Conservation (phyloP, 2,888 invertebrate species). For the Chrysolina oricalcia region DNA sequence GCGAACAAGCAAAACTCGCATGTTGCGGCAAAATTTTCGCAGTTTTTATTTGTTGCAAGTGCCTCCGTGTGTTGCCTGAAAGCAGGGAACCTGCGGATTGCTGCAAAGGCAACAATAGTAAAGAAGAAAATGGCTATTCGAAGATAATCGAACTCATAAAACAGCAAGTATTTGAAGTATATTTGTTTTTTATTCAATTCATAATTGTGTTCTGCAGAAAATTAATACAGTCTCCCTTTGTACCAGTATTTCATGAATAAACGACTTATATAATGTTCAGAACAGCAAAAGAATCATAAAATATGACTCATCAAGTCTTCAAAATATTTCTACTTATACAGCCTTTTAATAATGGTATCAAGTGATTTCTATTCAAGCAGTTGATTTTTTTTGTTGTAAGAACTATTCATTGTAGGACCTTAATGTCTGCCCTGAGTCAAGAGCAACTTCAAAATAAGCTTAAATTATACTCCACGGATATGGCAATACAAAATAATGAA, state of each 20-base stretch:
- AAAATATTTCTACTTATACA: too few species aligned
- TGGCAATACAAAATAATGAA: too few species aligned
- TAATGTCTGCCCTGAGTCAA: too few species aligned
- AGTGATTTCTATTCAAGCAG: too few species aligned
- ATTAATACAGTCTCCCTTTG: not conserved
- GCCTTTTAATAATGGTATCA: too few species aligned
- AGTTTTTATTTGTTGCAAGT: not conserved
- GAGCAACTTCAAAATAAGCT: too few species aligned
- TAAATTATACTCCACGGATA: too few species aligned
- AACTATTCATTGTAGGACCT: too few species aligned
- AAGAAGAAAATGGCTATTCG: not conserved
- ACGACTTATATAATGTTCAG: too few species aligned
- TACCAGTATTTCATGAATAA: not conserved
- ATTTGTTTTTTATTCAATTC: not conserved
- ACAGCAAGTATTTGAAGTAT: not conserved
- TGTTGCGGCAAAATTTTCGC: not conserved
- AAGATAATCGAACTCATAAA: not conserved
- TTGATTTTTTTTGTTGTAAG: too few species aligned
- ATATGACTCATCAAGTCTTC: too few species aligned
- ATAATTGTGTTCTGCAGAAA: not conserved
- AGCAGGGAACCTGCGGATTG: not conserved
- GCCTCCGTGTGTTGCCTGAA: not conserved
- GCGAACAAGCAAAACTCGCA: not conserved
- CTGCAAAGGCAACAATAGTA: not conserved
- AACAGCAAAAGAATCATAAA: too few species aligned